Conservation (phyloP, 2,888 invertebrate genomes). For the Arge pagana region DNA sequence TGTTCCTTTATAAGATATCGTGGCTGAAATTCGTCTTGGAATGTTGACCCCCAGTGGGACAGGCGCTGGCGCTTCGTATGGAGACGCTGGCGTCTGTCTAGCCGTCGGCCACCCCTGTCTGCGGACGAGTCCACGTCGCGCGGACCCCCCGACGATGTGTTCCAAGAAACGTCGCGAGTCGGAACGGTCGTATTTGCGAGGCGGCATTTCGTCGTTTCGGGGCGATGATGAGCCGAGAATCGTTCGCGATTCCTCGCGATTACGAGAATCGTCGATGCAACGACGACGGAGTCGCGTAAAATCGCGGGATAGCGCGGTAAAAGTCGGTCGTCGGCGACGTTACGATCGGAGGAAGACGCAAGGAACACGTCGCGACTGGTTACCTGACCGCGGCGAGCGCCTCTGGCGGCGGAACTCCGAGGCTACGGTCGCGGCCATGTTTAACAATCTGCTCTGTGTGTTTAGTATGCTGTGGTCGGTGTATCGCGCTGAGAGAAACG, state of each 20-base stretch:
- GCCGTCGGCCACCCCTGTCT: conserved; percentile 21
- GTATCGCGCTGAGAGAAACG: conserved; percentile 38
- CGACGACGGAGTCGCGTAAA: conserved; percentile 19
- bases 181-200: no score
- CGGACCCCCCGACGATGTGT: not conserved
- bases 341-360: conserved; percentile 4
- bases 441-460: conserved; percentile 45
- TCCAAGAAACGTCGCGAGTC: no score
- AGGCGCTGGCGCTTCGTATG: conserved; percentile 25
- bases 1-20: conserved; percentile 32
- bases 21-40: conserved; percentile 39
- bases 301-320: conserved; percentile 8
- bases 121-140: conserved; percentile 24
- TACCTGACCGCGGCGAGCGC: conserved; percentile 18
- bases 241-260: no score
- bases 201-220: no score
- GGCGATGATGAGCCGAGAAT: no score
- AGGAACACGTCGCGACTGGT: conserved; percentile 1
- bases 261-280: not conserved
- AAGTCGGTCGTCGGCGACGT: not conserved
- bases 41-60: conserved; percentile 39
- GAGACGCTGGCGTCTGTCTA: conserved; percentile 39
- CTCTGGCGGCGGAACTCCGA: conserved; percentile 24
- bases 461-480: conserved; percentile 50
- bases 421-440: conserved; percentile 42